phyloP scores from a whole-genome alignment of 2,113 vertebrate genomes.

The Calidris pugnax region DNA sequence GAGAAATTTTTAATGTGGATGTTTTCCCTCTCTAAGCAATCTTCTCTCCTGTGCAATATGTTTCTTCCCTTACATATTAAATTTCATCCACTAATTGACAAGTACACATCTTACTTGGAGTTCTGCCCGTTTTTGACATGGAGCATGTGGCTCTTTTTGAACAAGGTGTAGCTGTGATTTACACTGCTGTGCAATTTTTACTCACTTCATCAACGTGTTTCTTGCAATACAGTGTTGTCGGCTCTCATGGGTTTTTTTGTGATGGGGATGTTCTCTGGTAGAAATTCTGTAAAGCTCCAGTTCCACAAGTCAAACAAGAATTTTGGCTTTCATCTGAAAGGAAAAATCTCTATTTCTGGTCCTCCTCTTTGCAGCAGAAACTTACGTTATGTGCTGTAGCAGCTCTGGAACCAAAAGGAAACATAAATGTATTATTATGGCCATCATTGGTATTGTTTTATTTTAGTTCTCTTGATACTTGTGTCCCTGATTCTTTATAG shows the following conservation, averaged over 20 bases:
- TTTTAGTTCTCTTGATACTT: background rate
- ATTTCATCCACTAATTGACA: slow-evolving; percentile 13
- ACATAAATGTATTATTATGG: background rate
- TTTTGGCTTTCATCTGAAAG: background rate
- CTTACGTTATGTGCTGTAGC: background rate
- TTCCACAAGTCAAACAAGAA: background rate
- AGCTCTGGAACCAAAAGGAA: background rate
- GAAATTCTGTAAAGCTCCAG: background rate
- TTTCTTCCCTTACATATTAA: background rate
- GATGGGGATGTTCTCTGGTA: background rate
- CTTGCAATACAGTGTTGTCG: background rate
- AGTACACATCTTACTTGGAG: background rate
- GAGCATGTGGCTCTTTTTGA: slow-evolving; percentile 18
- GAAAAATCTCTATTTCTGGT: background rate
- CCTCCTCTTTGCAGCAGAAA: background rate
- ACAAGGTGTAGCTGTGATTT: background rate
- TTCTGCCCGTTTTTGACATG: background rate
- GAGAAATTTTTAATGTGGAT: background rate
- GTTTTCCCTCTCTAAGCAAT: background rate
- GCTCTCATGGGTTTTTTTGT: background rate
- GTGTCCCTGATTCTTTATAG: slow-evolving; percentile 7
- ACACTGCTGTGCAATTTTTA: background rate
- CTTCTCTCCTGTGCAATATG: background rate
- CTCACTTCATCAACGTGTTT: background rate
- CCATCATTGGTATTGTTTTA: background rate